These are phyloP conservation scores for Glaucidium brasilianum DNA, from an alignment of 2,113 vertebrate species.

Conservation along the genomic window DNA sequence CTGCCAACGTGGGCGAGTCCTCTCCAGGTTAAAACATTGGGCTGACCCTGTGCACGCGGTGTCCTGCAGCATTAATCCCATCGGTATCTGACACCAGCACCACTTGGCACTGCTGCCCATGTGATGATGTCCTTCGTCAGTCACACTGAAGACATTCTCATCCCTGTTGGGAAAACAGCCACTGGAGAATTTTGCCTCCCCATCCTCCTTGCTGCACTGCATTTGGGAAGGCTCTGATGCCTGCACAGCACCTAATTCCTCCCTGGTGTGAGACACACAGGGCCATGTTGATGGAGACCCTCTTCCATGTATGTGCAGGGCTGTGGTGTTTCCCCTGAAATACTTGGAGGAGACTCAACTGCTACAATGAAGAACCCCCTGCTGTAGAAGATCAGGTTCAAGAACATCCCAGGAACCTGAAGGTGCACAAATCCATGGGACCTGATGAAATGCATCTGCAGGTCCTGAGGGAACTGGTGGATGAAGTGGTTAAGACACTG, in stretches of 20 bases:
- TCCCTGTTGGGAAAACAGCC: not conserved
- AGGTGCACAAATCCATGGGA: too few relatives aligned
- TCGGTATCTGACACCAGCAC: not conserved
- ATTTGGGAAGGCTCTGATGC: not conserved
- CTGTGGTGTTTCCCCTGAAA: not conserved
- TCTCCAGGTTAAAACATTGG: not conserved
- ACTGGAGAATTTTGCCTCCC: not conserved
- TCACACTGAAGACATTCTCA: not conserved
- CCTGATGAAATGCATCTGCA: too few relatives aligned
- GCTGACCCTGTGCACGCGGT: fast-evolving
- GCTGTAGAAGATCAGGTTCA: too few relatives aligned
- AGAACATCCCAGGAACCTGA: too few relatives aligned
- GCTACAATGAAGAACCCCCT: not conserved
- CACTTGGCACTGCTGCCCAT: not conserved
- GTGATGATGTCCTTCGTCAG: fast-evolving
- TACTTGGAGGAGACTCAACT: not conserved
- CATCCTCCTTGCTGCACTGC: not conserved
- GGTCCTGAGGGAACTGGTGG: too few relatives aligned
- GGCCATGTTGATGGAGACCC: not conserved
- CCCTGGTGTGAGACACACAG: not conserved
- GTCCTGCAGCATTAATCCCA: not conserved
- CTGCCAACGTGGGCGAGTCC: fast-evolving
- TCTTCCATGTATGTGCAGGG: fast-evolving
- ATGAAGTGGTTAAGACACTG: too few relatives aligned
- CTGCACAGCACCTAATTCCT: not conserved